Conservation (phyloP, 2,797 vertebrate species). For the Vireo griseus region DNA sequence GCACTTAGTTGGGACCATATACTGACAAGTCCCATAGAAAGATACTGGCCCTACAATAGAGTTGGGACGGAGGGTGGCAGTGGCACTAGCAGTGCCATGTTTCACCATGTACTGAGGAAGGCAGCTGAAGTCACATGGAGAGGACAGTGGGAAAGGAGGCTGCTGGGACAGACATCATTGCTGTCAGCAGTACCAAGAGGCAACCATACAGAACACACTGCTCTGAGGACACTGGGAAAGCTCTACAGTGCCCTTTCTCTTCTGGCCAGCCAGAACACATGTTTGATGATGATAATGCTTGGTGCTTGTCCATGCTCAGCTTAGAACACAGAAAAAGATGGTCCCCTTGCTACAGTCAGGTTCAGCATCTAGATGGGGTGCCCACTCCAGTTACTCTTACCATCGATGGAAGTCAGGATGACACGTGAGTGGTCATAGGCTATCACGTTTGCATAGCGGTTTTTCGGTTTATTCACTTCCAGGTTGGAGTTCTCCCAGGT, state of each 20-base stretch:
- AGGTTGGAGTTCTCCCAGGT: constrained; percentile 98
- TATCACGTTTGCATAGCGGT: constrained; percentile 96
- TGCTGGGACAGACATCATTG: not conserved
- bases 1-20: not conserved
- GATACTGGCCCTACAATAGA: not conserved
- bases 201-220: not conserved
- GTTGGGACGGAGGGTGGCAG: not conserved
- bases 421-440: constrained; percentile 96
- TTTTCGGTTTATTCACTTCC: constrained; percentile 97
- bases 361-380: not conserved
- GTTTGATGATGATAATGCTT: not conserved
- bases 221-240: not conserved
- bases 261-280: not conserved
- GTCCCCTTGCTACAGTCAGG: not conserved
- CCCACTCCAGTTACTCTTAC: constrained; percentile 68
- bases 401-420: constrained; percentile 88
- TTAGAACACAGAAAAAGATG: not conserved
- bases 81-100: not conserved
- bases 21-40: not conserved
- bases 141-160: not conserved
- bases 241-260: not conserved
- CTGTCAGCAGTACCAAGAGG: not conserved
- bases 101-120: not conserved
- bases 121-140: not conserved
- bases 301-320: not conserved